phyloP scores from a whole-genome alignment of 2,888 invertebrate species.

The Incurvaria masculella region DNA sequence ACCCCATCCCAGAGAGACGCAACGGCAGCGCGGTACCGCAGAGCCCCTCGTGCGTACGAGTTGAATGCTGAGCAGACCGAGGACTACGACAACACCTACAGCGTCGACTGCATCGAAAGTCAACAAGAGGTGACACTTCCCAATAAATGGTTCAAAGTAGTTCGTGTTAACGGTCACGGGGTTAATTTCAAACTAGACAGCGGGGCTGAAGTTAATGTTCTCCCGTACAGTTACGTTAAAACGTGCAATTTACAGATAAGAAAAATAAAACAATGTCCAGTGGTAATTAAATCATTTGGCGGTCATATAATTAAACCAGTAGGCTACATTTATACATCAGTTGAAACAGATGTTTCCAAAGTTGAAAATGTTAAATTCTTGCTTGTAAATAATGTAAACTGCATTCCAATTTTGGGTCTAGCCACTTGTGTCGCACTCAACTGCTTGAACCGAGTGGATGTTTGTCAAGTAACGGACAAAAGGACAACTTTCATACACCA shows the following conservation, averaged over 20 bases:
- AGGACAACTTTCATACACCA: neutral
- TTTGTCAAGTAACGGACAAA: neutral
- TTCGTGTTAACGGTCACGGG: neutral
- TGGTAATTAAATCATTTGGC: neutral
- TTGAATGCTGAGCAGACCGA: neutral
- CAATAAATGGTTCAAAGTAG: conserved; percentile 2
- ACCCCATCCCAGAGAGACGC: neutral
- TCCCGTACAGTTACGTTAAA: neutral
- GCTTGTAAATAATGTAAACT: neutral
- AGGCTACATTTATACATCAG: neutral
- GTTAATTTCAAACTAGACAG: conserved; percentile 1
- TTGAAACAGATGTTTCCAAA: neutral
- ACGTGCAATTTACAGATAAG: conserved; percentile 1
- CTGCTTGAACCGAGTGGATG: neutral
- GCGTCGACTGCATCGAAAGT: neutral
- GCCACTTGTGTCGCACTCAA: neutral
- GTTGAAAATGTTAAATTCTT: neutral
- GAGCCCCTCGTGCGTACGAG: neutral
- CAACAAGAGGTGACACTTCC: neutral
- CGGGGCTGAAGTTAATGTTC: conserved; percentile 2
- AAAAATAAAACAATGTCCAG: neutral
- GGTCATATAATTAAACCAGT: neutral
- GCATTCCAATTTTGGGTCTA: conserved; percentile 1
- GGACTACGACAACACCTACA: neutral
- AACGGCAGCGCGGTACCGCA: neutral